These are phyloP conservation scores for Ceryle rudis DNA, from an alignment of 2,797 vertebrate species.

Conservation along the genomic window DNA sequence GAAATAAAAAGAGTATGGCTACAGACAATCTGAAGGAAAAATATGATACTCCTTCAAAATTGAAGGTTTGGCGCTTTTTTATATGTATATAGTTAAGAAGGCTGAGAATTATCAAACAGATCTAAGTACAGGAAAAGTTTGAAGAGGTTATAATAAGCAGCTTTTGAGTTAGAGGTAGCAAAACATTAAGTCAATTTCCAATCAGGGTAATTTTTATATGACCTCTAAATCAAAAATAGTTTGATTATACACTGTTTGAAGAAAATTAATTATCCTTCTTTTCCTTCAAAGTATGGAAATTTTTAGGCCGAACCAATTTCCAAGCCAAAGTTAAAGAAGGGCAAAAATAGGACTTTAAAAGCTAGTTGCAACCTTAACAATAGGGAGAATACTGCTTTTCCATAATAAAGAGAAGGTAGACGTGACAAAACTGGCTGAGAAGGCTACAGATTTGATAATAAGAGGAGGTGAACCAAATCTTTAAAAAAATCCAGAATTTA, in stretches of 20 bases:
- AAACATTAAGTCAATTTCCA: slow-evolving; percentile 51
- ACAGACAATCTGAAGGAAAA: background rate
- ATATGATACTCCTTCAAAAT: background rate
- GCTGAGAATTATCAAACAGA: background rate
- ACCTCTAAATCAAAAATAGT: slow-evolving; percentile 64
- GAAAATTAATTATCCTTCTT: slow-evolving; percentile 66
- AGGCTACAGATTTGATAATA: background rate
- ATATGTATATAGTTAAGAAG: background rate
- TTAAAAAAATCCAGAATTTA: background rate
- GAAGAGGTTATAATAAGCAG: slow-evolving; percentile 13
- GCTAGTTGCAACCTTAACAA: slow-evolving; percentile 21
- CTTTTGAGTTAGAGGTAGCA: slow-evolving; percentile 43
- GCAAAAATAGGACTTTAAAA: slow-evolving; percentile 49
- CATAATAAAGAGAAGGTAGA: slow-evolving; percentile 42
- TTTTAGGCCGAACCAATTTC: slow-evolving; percentile 53
- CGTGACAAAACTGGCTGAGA: slow-evolving; percentile 28
- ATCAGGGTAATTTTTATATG: slow-evolving; percentile 44
- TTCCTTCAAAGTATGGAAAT: slow-evolving; percentile 69
- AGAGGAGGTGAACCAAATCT: background rate
- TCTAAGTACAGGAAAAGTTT: background rate
- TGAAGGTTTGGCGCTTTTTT: background rate
- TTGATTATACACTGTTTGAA: slow-evolving; percentile 65
- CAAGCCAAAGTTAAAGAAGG: slow-evolving; percentile 58
- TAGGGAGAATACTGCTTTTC: background rate
- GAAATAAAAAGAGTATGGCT: background rate